Evolutionary conservation across 1,140 invertebrate genomes (phyloP).

Genomic region (Drepana arcuata): DNA sequence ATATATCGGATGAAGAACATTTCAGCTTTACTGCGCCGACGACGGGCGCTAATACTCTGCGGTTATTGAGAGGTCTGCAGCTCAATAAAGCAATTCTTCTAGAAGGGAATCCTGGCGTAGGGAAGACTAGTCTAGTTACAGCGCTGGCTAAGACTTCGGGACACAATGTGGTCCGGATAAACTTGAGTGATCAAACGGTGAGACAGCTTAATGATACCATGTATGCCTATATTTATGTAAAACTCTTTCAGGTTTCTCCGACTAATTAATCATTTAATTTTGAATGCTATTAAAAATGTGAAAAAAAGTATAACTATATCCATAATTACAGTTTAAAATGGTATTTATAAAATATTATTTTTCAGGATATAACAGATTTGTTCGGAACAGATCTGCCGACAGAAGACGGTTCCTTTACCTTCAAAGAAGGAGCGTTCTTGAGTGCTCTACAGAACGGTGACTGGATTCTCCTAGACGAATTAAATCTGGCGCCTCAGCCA

Average conservation of each 20-base stretch:
- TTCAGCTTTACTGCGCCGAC: constrained; percentile 89
- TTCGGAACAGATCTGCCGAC: constrained; percentile 98
- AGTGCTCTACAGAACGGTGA: constrained; percentile 92
- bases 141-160: constrained; percentile 92
- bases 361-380: constrained; percentile 94
- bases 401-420: constrained; percentile 94
- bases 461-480: constrained; percentile 98
- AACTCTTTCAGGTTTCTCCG: neutral
- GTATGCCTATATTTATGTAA: constrained; percentile 19
- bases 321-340: neutral
- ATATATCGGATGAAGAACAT: constrained; percentile 25
- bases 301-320: too few relatives aligned
- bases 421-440: constrained; percentile 96
- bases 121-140: constrained; percentile 95
- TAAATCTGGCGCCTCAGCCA: constrained; percentile 98
- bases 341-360: constrained; percentile 2
- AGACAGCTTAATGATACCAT: constrained; percentile 39
- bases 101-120: constrained; percentile 98
- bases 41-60: constrained; percentile 85
- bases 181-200: constrained; percentile 98
- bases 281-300: too few relatives aligned
- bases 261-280: too few relatives aligned
- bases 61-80: constrained; percentile 90
- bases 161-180: constrained; percentile 90
- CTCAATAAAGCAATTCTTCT: constrained; percentile 93